phyloP scores from a whole-genome alignment of 2,113 vertebrate genomes.

The Cygnus atratus region DNA sequence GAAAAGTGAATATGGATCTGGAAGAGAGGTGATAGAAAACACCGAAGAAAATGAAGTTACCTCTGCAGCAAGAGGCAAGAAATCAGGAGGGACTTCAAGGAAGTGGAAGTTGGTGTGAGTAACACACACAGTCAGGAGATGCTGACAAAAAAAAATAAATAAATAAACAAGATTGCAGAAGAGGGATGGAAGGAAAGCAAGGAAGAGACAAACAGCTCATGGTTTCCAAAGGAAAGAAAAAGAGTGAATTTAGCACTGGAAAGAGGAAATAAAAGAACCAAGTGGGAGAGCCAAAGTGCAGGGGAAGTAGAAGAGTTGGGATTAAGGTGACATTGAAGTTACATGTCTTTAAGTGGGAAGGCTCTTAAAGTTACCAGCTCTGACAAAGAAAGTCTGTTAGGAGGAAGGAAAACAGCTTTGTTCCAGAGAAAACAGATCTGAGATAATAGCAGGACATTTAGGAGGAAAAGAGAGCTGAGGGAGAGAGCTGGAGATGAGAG shows the following conservation, averaged over 20 bases:
- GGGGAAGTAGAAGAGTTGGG: not conserved
- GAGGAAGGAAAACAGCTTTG: not conserved
- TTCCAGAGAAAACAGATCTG: not conserved
- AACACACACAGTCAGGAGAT: not conserved
- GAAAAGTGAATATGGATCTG: not conserved
- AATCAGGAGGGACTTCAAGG: not conserved
- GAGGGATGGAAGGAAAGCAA: not conserved
- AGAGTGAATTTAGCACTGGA: not conserved
- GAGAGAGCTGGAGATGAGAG: not conserved
- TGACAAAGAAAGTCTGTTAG: not conserved
- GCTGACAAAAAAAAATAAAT: too few relatives aligned
- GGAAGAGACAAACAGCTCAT: not conserved
- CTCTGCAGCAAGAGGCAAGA: not conserved
- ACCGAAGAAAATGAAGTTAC: not conserved
- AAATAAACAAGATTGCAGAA: not conserved
- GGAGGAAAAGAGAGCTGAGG: not conserved
- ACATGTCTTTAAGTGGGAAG: not conserved
- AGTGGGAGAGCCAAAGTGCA: not conserved
- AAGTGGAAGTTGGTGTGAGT: not conserved
- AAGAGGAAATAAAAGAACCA: not conserved
- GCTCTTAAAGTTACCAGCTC: not conserved
- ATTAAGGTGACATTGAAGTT: not conserved
- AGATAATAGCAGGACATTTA: not conserved
- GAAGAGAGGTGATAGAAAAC: not conserved
- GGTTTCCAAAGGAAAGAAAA: not conserved